Evolutionary conservation across 2,113 vertebrate species (phyloP).

Genomic region (Malurus cyaneus): DNA sequence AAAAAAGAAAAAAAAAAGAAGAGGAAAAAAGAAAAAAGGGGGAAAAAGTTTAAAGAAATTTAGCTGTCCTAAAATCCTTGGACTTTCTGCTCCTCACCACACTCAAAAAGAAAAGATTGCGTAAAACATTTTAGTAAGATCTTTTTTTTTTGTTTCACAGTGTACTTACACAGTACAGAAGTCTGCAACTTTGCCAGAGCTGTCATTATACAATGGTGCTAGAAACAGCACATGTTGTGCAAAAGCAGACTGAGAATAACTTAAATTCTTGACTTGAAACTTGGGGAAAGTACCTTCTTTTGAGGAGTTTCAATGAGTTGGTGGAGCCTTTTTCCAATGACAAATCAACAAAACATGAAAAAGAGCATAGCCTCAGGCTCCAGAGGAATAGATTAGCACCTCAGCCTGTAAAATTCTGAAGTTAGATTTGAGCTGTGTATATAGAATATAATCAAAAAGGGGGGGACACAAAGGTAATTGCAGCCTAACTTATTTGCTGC

Average conservation of each 20-base stretch:
- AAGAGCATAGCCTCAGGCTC: not conserved
- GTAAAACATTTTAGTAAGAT: not conserved
- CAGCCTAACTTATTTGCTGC: not conserved
- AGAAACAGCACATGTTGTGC: not conserved
- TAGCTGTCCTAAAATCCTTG: not conserved
- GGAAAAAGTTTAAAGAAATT: no score
- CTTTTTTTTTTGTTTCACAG: not conserved
- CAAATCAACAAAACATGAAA: not conserved
- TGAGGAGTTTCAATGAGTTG: not conserved
- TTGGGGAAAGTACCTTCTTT: not conserved
- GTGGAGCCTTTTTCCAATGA: not conserved
- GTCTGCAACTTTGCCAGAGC: not conserved
- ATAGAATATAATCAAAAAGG: not conserved
- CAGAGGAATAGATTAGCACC: not conserved
- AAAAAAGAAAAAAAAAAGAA: no score
- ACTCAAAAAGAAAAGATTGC: not conserved
- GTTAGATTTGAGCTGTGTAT: not conserved
- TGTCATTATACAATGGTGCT: not conserved
- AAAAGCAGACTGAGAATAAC: not conserved
- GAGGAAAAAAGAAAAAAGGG: not conserved
- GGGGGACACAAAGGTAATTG: accelerated
- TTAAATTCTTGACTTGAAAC: not conserved
- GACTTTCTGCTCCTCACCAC: not conserved
- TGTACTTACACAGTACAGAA: not conserved
- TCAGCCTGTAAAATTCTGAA: not conserved